These are phyloP conservation scores for Rotaria sp. DNA, from an alignment of 2,888 invertebrate species.

Conservation along the genomic window DNA sequence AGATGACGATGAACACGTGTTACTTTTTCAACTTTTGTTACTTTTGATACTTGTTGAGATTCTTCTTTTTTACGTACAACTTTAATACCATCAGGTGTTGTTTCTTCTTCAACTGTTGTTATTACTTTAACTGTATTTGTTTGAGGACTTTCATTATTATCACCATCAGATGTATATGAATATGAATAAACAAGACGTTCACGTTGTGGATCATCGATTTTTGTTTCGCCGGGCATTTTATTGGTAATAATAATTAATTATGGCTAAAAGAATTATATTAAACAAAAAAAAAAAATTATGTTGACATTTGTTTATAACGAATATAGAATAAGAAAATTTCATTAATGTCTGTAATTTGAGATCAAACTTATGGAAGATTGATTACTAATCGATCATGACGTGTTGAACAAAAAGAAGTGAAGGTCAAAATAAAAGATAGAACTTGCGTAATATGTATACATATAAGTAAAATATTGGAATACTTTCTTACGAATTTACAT, in stretches of 20 bases:
- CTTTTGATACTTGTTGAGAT: constrained; percentile 38
- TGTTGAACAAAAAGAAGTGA: not conserved
- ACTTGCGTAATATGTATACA: not conserved
- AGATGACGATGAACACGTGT: constrained; percentile 34
- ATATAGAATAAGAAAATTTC: not conserved
- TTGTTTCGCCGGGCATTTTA: constrained; percentile 11
- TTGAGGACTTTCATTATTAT: constrained; percentile 22
- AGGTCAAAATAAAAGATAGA: not conserved
- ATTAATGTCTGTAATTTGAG: not conserved
- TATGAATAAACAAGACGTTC: constrained; percentile 38
- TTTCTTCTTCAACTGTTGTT: constrained; percentile 40
- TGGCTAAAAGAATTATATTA: not conserved
- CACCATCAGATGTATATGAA: constrained; percentile 35
- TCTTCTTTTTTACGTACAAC: constrained; percentile 38
- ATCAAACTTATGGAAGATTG: not conserved
- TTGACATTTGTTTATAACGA: not conserved
- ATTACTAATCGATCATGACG: not conserved
- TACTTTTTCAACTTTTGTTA: constrained; percentile 38
- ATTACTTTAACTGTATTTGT: constrained; percentile 39
- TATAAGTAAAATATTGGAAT: not conserved
- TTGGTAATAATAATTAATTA: not conserved
- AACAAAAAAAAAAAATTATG: not conserved
- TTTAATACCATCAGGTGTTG: constrained; percentile 39
- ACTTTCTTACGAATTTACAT: not conserved
- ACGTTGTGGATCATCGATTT: constrained; percentile 30